Conservation (phyloP, 1,140 invertebrate genomes). For the Acromyrmex echinatior region DNA sequence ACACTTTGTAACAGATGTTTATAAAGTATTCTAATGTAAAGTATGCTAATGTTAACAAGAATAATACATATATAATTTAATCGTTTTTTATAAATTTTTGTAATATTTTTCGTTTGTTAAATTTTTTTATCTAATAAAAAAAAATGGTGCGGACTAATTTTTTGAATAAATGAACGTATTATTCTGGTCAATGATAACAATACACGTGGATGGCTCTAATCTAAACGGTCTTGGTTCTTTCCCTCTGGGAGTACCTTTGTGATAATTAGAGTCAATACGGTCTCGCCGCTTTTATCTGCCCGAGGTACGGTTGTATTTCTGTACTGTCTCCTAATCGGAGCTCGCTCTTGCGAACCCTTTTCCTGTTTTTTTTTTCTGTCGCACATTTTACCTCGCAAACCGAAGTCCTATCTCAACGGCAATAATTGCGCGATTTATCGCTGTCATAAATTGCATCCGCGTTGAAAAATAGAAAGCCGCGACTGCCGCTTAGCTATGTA, state of each 20-base stretch:
- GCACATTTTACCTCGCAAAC: slow-evolving; percentile 22
- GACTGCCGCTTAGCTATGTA: slow-evolving; percentile 16
- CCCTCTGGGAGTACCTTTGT: slow-evolving; percentile 20
- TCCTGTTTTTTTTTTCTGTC: neutral
- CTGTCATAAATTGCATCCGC: slow-evolving; percentile 53
- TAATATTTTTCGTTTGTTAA: neutral
- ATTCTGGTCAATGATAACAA: slow-evolving; percentile 31
- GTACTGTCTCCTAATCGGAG: slow-evolving; percentile 23
- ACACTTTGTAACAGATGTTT: neutral
- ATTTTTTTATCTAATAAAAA: neutral
- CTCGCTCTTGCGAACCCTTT: slow-evolving; percentile 5
- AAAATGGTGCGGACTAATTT: neutral
- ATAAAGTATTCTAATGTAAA: neutral
- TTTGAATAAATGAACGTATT: slow-evolving; percentile 29
- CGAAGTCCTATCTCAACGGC: slow-evolving; percentile 48
- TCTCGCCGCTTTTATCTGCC: slow-evolving; percentile 59
- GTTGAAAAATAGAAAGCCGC: slow-evolving; percentile 50
- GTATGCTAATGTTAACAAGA: neutral
- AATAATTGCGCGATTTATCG: slow-evolving; percentile 76
- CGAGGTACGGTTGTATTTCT: slow-evolving; percentile 24
- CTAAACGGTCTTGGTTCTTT: slow-evolving; percentile 53
- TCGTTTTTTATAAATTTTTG: neutral
- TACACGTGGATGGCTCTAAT: slow-evolving; percentile 48
- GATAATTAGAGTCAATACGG: slow-evolving; percentile 67
- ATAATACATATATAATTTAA: neutral